Evolutionary conservation across 1,140 invertebrate genomes (phyloP).

Genomic region (Bicyclus anynana): DNA sequence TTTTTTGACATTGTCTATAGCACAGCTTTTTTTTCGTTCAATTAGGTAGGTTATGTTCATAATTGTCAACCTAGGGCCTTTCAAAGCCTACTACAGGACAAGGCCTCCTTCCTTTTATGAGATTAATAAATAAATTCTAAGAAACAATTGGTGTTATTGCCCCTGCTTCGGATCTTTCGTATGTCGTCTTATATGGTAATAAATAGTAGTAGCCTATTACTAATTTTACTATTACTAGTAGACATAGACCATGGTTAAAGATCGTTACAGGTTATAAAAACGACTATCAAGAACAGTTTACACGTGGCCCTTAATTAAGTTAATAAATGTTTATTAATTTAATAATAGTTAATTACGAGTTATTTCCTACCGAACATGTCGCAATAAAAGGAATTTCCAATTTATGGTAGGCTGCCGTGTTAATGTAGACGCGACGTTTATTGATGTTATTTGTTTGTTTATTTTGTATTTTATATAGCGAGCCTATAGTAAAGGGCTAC

Average conservation of each 20-base stretch:
- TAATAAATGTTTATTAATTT: slow-evolving; percentile 42
- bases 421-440: slow-evolving; percentile 56
- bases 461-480: slow-evolving; percentile 39
- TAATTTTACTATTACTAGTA: no score
- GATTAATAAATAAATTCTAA: no score
- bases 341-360: slow-evolving; percentile 56
- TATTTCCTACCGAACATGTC: slow-evolving; percentile 50
- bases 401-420: slow-evolving; percentile 53
- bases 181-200: no score
- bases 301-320: slow-evolving; percentile 15
- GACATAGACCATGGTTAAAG: not conserved
- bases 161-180: no score
- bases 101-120: no score
- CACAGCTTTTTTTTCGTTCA: no score
- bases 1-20: no score
- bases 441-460: slow-evolving; percentile 49
- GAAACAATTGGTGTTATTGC: no score
- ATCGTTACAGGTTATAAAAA: slow-evolving; percentile 8
- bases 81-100: no score
- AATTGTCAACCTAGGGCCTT: no score
- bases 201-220: no score
- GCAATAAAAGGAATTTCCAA: slow-evolving; percentile 55
- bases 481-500: slow-evolving; percentile 9
- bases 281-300: slow-evolving; percentile 1
- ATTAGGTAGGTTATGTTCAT: no score